A percentile compares a stretch with the other conserved stretches of the same genome.
Conservation (phyloP, 2,797 vertebrate species). For the Chanos chanos region DNA sequence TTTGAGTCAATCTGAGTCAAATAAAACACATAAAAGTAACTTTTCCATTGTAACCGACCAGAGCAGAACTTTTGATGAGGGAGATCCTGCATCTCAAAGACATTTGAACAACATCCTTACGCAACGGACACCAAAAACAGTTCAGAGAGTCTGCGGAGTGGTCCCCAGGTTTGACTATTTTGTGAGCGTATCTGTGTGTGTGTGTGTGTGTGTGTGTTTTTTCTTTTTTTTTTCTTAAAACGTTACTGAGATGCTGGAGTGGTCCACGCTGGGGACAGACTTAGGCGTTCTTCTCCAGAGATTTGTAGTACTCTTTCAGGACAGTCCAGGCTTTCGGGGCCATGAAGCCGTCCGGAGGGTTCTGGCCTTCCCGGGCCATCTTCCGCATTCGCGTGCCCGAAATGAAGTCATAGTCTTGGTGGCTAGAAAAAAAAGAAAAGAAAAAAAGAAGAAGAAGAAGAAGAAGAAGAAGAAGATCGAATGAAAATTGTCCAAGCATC, state of each 20-base stretch:
- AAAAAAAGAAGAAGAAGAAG: too few relatives aligned
- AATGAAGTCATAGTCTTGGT: slow-evolving; percentile 96
- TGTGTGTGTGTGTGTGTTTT: slow-evolving; percentile 10
- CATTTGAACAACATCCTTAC: slow-evolving; percentile 22
- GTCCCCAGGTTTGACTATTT: slow-evolving; percentile 64
- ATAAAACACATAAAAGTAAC: slow-evolving; percentile 46
- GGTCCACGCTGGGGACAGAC: slow-evolving; percentile 41
- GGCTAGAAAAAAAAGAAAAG: slow-evolving; percentile 74
- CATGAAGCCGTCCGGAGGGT: slow-evolving; percentile 97
- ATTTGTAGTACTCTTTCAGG: slow-evolving; percentile 92
- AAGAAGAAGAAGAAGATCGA: too few relatives aligned
- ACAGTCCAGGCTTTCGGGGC: slow-evolving; percentile 91
- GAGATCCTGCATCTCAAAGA: slow-evolving; percentile 40
- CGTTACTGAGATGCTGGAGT: too few relatives aligned
- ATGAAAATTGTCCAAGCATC: too few relatives aligned
- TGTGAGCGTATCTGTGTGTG: background rate
- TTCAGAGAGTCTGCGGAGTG: slow-evolving; percentile 59
- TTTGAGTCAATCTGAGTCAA: slow-evolving; percentile 29
- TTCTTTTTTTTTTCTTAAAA: background rate
- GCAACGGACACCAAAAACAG: slow-evolving; percentile 1
- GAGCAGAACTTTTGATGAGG: slow-evolving; percentile 61
- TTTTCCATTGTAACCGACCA: slow-evolving; percentile 60
- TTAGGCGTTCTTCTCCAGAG: slow-evolving; percentile 89
- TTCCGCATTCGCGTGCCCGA: slow-evolving; percentile 97
- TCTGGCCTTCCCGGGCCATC: slow-evolving; percentile 90